Evolutionary conservation across 2,888 invertebrate genomes (phyloP).

Genomic region (Dolichomitus sp.): DNA sequence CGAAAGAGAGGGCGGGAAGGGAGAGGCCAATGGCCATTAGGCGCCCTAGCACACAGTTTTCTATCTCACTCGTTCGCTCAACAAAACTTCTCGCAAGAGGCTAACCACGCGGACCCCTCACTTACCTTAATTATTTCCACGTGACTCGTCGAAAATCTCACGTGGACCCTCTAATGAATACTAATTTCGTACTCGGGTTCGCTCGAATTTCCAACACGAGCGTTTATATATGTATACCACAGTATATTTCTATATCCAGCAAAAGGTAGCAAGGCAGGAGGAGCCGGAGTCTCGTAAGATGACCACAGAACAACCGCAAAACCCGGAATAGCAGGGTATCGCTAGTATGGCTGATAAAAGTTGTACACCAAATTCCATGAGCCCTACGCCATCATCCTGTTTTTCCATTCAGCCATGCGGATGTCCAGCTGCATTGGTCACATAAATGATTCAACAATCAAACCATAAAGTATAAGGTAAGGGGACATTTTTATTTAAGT

Average conservation of each 20-base stretch:
- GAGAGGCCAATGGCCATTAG: slow-evolving; percentile 72
- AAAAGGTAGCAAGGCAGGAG: slow-evolving; percentile 33
- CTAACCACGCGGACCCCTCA: slow-evolving; percentile 78
- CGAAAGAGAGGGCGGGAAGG: slow-evolving; percentile 61
- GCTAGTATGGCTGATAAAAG: slow-evolving; percentile 25
- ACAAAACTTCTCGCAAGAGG: slow-evolving; percentile 46
- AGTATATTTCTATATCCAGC: slow-evolving; percentile 36
- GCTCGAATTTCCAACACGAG: slow-evolving; percentile 68
- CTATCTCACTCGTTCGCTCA: slow-evolving; percentile 42
- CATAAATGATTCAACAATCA: neutral
- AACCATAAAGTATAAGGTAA: slow-evolving; percentile 5
- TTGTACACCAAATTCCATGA: slow-evolving; percentile 37
- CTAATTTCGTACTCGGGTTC: slow-evolving; percentile 76
- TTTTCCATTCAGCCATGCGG: neutral
- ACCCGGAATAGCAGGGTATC: slow-evolving; percentile 51
- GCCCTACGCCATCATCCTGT: slow-evolving; percentile 33
- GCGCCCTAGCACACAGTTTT: slow-evolving; percentile 65
- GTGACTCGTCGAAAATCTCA: slow-evolving; percentile 83
- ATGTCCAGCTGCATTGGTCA: neutral
- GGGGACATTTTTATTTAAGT: slow-evolving; percentile 20
- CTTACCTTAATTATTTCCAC: slow-evolving; percentile 85
- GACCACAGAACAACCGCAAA: slow-evolving; percentile 61
- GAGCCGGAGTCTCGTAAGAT: slow-evolving; percentile 38
- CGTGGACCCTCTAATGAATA: slow-evolving; percentile 80
- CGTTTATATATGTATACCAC: slow-evolving; percentile 14